Base-by-base conservation (phyloP, 2,113 vertebrate genomes). In the Todiramphus saurophagus region DNA sequence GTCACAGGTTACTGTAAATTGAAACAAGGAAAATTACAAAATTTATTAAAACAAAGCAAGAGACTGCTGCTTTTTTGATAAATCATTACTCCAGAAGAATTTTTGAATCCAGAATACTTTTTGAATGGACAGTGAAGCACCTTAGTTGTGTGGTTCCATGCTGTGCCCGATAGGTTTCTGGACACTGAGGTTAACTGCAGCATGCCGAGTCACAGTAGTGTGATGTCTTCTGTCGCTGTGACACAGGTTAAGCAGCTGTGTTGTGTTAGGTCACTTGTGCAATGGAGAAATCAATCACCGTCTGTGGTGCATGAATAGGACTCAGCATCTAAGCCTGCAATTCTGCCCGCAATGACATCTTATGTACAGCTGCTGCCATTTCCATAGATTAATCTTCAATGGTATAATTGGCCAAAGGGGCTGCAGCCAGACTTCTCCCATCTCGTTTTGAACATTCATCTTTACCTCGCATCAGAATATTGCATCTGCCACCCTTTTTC, bases 331-430 rank as follows among this genome's bases (percentile, higher is more conserved):
- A 48, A 90, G 69, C 56, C 53, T 67, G 68, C 56, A 10, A 9
- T 43, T 93, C 88, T 93, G 72, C 59, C 50, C 92, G 27, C 79
- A 67, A 35, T 89, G 69, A 55, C 75, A 92, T 87, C 82, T 80
- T 59, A 43, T 1, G 9, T 75, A 59, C 90, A 95, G 92, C 95
- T 96, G 90, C 88, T 92, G 76, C 56, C 21, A 56, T 92, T 94
- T 92, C 35, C 73, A 89, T 44, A 74, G 79, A 78, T 83, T 72
- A 60, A 72, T 86, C 64, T 94, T 88, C 90, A 86, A 2, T 37
- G 79, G 79, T 74, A 6, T 83, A 86, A 87, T 20, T 88, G 83
- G 76, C 92, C 75, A 87, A 94, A 78, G 80, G 53, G 39, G 31
- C 79, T 89, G 60, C 64, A 94, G 46, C n/a, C 33, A 83, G 76